Evolutionary conservation across 2,797 vertebrate genomes (phyloP).

Genomic region (Schizopygopsis malacanthus): DNA sequence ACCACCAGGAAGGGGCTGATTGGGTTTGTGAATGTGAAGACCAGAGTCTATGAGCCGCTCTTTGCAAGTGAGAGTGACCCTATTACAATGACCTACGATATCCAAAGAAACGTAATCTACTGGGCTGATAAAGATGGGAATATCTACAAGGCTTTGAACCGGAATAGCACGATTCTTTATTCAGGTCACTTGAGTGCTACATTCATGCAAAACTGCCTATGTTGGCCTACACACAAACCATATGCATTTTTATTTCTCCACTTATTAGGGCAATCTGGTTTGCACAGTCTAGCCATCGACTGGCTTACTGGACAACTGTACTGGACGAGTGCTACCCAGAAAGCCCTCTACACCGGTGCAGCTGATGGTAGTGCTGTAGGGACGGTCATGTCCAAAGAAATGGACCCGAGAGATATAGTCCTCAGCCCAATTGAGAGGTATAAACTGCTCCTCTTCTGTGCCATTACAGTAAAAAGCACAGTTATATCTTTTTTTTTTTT

Average conservation of each 20-base stretch:
- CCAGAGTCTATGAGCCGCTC: constrained; percentile 72
- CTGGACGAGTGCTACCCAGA: constrained; percentile 82
- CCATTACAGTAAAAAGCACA: too few relatives aligned
- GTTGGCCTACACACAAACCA: neutral
- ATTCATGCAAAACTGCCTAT: neutral
- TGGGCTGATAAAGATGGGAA: constrained; percentile 82
- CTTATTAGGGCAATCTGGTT: constrained; percentile 75
- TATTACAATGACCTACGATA: constrained; percentile 78
- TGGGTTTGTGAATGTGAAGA: constrained; percentile 77
- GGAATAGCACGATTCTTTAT: constrained; percentile 67
- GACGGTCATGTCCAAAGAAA: constrained; percentile 82
- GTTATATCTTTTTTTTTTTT: neutral
- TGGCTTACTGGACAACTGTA: constrained; percentile 91
- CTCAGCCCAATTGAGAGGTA: constrained; percentile 85
- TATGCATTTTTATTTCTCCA: neutral
- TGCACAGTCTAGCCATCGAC: constrained; percentile 86
- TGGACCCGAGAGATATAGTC: constrained; percentile 82
- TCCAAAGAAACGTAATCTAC: constrained; percentile 76
- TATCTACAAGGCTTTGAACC: constrained; percentile 74
- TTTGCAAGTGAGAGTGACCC: constrained; percentile 66
- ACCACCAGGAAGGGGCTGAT: constrained; percentile 72
- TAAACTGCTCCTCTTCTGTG: neutral
- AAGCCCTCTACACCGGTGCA: constrained; percentile 79
- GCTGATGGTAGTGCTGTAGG: constrained; percentile 79
- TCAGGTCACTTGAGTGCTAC: constrained; percentile 72